Evolutionary conservation across 2,113 vertebrate genomes (phyloP), one percentile per base, ranked within the genome.

Genomic region (Toxostoma redivivum): DNA sequence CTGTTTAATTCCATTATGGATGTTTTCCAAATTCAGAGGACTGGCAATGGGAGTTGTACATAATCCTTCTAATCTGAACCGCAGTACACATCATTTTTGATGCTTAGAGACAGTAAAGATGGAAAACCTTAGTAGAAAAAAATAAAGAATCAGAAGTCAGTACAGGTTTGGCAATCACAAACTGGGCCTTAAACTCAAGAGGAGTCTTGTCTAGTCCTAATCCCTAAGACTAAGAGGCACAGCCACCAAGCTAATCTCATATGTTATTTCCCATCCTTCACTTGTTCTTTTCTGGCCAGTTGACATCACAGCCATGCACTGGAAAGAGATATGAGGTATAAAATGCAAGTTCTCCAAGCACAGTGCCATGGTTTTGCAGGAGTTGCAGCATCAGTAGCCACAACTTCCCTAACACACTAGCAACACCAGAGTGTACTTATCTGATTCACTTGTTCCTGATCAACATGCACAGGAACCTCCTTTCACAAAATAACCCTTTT

Each of bases 81-180:
- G 0, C 30, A 60, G 1, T 17, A 50, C 0, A 0, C 5, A 35
- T 35, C 3, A 45, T 33, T 92, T 85, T 58, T 82, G 20, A 28
- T 77, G 9, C 22, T 85, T 61, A 77, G 17, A 69, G 38, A 76
- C 22, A 70, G 16, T 37, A 61, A 51, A 80, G 48, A 56, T 20
- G 12, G 42, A 57, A 91, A 76, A 11, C 5, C 2, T 51, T 56
- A n/a, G 5, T 3, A 31, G 7, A 4, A 37, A 25, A 25, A 35
- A 47, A 30, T 27, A 23, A 20, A 20, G 3, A 37, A 25, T 14
- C 24, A 21, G 1, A 22, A 8, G 4, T 25, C 16, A 82, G 6
- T 42, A 27, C 2, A 18, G 1, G 3, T 48, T 44, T 70, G 37
- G 5, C 9, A 73, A 38, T 53, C 25, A 38, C 11, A 50, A 71